Evolutionary conservation across 2,888 invertebrate species (phyloP), one percentile per base, ranked within the genome.

Genomic region (Galeopsomyia nigrocyanea): DNA sequence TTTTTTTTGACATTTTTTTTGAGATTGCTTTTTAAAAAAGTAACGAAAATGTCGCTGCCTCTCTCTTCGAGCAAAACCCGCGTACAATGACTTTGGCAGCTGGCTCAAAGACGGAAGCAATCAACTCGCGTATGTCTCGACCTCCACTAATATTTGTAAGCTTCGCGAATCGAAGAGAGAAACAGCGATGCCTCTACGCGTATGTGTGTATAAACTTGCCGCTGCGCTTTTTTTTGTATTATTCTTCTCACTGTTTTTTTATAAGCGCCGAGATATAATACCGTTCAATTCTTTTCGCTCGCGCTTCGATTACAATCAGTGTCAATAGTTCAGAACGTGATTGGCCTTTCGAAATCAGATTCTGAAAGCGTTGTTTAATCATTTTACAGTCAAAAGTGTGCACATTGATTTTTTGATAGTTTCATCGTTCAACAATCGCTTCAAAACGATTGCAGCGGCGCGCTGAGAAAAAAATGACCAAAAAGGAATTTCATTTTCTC

Each of bases 121-220:
- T 39, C 46, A 63, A 57, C 62, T 62, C 50, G 67, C 67, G 53
- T 53, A 7, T 13, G 64, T 71, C 26, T 67, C 50, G 64, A 47
- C 68, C 55, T 65, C 39, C 75, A 69, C 68, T 63, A 69, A 53
- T 47, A 47, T 51, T 19, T 53, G 51, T 63, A 68, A 68, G 53
- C 56, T 74, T 68, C 71, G 69, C 72, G 72, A 65, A 55, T 73
- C 76, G 69, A 76, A 78, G 76, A 77, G 78, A 77, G 74, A 78
- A 77, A 77, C 65, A 76, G 74, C 69, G 68, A 76, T 74, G 68
- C 77, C 71, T 75, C 55, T 68, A 69, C 67, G 71, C 71, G 57
- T 72, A 73, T 65, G 58, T 73, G 68, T 74, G 75, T 75, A 76
- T 68, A 75, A 67, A 69, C 62, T 39, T 61, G 67, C 72, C 69